Evolutionary conservation across 2,113 vertebrate genomes (phyloP).

Genomic region (Cyprinus carpio): DNA sequence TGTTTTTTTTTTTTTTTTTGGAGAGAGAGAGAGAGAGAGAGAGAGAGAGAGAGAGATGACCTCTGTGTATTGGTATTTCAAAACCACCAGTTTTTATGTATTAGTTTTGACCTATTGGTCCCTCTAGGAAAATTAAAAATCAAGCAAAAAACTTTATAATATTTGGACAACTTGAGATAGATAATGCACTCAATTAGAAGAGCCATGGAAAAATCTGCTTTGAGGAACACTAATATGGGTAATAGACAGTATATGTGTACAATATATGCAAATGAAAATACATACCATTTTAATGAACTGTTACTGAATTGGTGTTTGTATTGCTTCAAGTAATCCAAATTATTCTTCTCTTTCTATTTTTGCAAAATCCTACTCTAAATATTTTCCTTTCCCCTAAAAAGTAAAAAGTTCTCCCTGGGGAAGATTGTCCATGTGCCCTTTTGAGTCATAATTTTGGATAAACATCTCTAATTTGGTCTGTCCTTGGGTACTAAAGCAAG

Average conservation of each 20-base stretch:
- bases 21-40: no score
- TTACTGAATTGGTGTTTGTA: no score
- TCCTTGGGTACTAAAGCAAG: not conserved
- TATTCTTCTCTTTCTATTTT: not conserved
- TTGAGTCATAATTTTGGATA: constrained; percentile 10
- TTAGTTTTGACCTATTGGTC: no score
- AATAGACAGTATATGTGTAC: not conserved
- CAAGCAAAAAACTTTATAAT: no score
- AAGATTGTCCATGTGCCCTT: not conserved
- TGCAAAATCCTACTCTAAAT: not conserved
- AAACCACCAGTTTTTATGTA: not conserved
- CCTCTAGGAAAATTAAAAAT: no score
- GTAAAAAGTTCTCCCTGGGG: not conserved
- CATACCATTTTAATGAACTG: not conserved
- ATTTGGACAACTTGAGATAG: no score
- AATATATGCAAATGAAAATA: not conserved
- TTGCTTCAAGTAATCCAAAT: not conserved
- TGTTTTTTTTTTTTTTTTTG: not conserved
- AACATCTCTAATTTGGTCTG: not conserved
- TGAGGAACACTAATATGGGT: no score
- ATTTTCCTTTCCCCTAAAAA: not conserved
- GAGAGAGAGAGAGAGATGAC: not conserved
- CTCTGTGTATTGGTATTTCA: not conserved
- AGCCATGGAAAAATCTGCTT: no score
- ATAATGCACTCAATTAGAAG: no score